A percentile compares a stretch with the other conserved stretches of the same genome.
Evolutionary conservation across 2,113 vertebrate species (phyloP).

Genomic region (Mus musculus): GRCm39 chr6:86561501-86562000

Average conservation of each 20-base stretch:
- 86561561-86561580: background rate
- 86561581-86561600: constrained; percentile 4
- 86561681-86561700: background rate
- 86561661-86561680: background rate
- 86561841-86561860: constrained; percentile 30
- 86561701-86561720: constrained; percentile 32
- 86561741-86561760: background rate
- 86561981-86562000: background rate
- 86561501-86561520: background rate
- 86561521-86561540: background rate
- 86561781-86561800: background rate
- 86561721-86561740: background rate
- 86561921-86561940: background rate
- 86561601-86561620: background rate
- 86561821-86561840: constrained; percentile 45
- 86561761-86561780: background rate
- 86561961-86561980: background rate
- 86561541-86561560: background rate
- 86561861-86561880: constrained; percentile 1
- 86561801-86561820: background rate
- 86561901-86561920: constrained; percentile 5
- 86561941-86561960: background rate
- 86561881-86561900: background rate
- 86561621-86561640: background rate
- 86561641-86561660: constrained; percentile 31